Conservation (phyloP, 2,888 invertebrate species). For the Teinopalpus imperialis region DNA sequence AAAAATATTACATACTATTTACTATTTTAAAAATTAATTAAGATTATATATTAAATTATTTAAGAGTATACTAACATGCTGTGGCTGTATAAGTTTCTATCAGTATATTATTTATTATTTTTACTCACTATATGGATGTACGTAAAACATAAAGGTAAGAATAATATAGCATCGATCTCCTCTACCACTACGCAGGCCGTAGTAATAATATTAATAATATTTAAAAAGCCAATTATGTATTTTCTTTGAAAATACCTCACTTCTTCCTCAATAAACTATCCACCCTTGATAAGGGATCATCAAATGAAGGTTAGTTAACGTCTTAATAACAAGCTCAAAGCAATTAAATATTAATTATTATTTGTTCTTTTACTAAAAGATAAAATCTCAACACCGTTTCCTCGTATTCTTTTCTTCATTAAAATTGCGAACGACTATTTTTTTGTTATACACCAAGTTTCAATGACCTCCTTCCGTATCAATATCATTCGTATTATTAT, state of each 20-base stretch:
- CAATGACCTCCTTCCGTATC: constrained; percentile 6
- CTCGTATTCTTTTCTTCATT: background rate
- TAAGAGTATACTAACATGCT: no score
- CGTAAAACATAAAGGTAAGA: no score
- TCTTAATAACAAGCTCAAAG: constrained; percentile 5
- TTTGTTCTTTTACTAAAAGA: constrained; percentile 3
- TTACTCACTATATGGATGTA: no score
- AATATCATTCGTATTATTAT: background rate
- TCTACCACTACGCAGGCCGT: no score
- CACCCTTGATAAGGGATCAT: constrained; percentile 21
- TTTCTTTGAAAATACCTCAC: constrained; percentile 4
- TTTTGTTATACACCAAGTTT: background rate
- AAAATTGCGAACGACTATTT: background rate
- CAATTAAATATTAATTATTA: constrained; percentile 9
- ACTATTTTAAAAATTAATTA: no score
- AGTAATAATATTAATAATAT: no score
- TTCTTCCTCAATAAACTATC: constrained; percentile 14
- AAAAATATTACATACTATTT: no score
- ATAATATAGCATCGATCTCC: no score
- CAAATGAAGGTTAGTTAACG: constrained; percentile 11
- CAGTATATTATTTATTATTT: no score
- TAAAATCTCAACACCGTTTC: constrained; percentile 15
- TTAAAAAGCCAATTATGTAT: background rate
- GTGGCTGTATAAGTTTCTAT: no score
- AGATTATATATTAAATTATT: no score